phyloP scores from a whole-genome alignment of 92 coral and sea anemone species.

The Parazoanthus darwini region DNA sequence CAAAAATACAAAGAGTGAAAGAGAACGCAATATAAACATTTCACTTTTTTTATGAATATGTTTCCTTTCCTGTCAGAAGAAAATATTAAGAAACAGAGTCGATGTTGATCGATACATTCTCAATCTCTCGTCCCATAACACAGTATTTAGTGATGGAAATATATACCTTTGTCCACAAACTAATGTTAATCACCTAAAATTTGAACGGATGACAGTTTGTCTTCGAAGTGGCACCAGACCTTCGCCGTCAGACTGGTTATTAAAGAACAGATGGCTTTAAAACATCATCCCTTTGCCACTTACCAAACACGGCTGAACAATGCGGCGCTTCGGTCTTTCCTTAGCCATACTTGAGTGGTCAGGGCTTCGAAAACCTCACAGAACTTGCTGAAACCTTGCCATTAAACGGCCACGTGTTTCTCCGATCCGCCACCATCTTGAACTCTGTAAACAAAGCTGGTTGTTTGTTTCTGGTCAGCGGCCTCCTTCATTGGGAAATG shows the following conservation, averaged over 20 bases:
- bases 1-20: neutral
- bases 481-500: conserved; percentile 31
- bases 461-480: conserved; percentile 73
- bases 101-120: neutral
- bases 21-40: conserved; percentile 2
- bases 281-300: conserved; percentile 37
- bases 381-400: conserved; percentile 46
- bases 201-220: conserved; percentile 16
- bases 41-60: too few species aligned
- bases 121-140: neutral
- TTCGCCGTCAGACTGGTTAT: neutral
- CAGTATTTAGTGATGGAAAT: neutral
- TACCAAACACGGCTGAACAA: conserved; percentile 90
- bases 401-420: conserved; percentile 28
- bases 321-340: conserved; percentile 85
- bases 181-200: neutral
- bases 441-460: conserved; percentile 57
- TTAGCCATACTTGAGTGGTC: conserved; percentile 68
- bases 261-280: neutral
- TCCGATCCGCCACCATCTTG: conserved; percentile 39
- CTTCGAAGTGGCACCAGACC: neutral
- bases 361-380: conserved; percentile 44
- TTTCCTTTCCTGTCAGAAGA: neutral
- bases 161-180: neutral
- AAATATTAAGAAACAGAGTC: neutral